phyloP scores from a whole-genome alignment of 2,888 invertebrate genomes.

The Myopa testacea region DNA sequence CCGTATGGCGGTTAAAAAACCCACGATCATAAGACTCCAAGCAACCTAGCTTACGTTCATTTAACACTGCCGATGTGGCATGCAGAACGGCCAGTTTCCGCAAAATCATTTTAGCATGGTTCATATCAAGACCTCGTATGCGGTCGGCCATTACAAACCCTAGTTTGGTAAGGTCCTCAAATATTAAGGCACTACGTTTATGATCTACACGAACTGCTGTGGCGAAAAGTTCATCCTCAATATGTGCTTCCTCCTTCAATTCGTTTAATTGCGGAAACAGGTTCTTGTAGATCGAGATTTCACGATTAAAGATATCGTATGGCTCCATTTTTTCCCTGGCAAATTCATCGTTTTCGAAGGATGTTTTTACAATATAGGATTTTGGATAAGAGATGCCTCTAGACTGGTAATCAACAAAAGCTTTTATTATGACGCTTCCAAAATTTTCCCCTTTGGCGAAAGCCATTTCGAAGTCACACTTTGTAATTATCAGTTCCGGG shows the following conservation, averaged over 20 bases:
- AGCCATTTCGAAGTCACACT: constrained; percentile 55
- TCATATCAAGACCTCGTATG: constrained; percentile 64
- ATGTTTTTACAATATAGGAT: constrained; percentile 60
- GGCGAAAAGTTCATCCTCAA: constrained; percentile 62
- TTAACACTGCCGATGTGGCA: constrained; percentile 69
- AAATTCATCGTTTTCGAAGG: constrained; percentile 61
- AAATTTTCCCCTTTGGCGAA: constrained; percentile 65
- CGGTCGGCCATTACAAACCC: constrained; percentile 62
- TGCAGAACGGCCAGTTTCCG: constrained; percentile 70
- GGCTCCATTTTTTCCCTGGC: constrained; percentile 57
- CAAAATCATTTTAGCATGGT: constrained; percentile 65
- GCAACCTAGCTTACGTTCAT: constrained; percentile 60
- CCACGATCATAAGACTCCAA: constrained; percentile 62
- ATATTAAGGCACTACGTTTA: constrained; percentile 60
- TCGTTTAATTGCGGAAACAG: constrained; percentile 62
- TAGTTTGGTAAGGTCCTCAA: constrained; percentile 62
- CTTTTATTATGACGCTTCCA: constrained; percentile 61
- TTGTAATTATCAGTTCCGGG: constrained; percentile 51
- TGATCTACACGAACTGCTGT: constrained; percentile 62
- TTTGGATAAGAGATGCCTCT: constrained; percentile 44
- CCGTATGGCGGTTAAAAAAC: constrained; percentile 64
- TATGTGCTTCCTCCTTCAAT: constrained; percentile 55
- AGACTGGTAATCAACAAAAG: constrained; percentile 52
- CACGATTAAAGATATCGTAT: constrained; percentile 66
- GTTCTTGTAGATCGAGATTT: constrained; percentile 64